Evolutionary conservation across 2,888 invertebrate genomes (phyloP).

Genomic region (Lasioglossum figueresi): DNA sequence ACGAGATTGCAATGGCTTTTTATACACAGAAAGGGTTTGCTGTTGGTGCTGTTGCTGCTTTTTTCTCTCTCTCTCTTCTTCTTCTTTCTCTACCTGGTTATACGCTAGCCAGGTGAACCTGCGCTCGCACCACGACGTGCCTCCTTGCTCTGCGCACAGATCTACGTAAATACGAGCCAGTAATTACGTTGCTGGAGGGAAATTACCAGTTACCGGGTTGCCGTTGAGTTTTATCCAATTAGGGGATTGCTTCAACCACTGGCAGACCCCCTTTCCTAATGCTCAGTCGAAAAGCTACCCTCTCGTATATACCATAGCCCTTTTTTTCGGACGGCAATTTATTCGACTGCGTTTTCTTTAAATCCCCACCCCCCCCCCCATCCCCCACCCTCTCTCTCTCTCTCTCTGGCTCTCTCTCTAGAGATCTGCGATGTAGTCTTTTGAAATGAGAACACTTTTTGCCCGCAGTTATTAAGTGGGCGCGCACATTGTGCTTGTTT

Average conservation of each 20-base stretch:
- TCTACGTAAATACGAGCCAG: constrained; percentile 75
- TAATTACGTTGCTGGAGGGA: constrained; percentile 77
- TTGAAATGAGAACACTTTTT: constrained; percentile 22
- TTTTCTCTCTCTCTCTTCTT: constrained; percentile 46
- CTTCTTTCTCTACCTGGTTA: constrained; percentile 63
- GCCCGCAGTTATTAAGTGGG: constrained; percentile 15
- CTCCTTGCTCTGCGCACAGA: constrained; percentile 63
- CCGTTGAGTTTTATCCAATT: constrained; percentile 76
- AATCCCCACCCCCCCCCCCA: neutral
- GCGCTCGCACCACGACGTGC: constrained; percentile 22
- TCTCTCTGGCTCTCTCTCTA: neutral
- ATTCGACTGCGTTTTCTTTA: constrained; percentile 39
- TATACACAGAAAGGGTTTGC: constrained; percentile 65
- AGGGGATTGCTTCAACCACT: constrained; percentile 69
- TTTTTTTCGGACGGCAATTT: constrained; percentile 41
- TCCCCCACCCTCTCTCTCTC: neutral
- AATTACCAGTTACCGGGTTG: constrained; percentile 76
- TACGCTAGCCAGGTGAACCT: constrained; percentile 40
- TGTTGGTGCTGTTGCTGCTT: constrained; percentile 51
- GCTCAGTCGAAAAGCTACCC: constrained; percentile 37
- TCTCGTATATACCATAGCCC: constrained; percentile 22
- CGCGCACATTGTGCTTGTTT: neutral
- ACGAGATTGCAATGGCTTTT: constrained; percentile 75
- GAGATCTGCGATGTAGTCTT: neutral
- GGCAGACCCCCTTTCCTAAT: constrained; percentile 43